phyloP scores from a whole-genome alignment of 2,113 vertebrate genomes.

The Sebastes fasciatus region DNA sequence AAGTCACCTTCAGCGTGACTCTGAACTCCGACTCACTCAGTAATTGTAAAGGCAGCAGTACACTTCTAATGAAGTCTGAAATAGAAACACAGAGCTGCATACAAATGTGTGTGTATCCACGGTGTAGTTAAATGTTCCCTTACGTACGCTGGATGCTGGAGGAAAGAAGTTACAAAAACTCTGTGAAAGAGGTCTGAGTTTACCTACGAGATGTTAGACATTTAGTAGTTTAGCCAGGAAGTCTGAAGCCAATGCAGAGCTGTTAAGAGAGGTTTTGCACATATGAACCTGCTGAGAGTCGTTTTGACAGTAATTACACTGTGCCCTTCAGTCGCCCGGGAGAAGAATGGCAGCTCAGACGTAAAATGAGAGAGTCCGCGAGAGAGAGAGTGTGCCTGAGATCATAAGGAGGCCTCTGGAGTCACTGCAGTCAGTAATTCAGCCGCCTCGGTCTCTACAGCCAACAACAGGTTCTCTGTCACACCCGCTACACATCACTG shows the following conservation, averaged over 20 bases:
- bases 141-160: background rate
- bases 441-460: constrained; percentile 3
- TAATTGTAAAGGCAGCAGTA: constrained; percentile 23
- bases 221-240: constrained; percentile 20
- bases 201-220: constrained; percentile 8
- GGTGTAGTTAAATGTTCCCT: background rate
- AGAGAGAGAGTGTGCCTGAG: constrained; percentile 17
- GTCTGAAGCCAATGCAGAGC: constrained; percentile 16
- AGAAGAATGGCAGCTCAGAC: constrained; percentile 28
- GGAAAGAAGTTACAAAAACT: background rate
- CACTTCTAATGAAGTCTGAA: constrained; percentile 41
- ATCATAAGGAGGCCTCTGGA: constrained; percentile 43
- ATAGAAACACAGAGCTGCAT: constrained; percentile 25
- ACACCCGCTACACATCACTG: constrained; percentile 30
- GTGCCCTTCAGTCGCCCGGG: constrained; percentile 37
- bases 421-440: constrained; percentile 46
- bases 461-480: constrained; percentile 39
- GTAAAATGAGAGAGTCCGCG: constrained; percentile 28
- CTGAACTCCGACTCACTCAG: constrained; percentile 15
- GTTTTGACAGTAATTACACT: constrained; percentile 47
- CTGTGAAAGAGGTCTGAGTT: background rate
- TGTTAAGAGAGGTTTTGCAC: constrained; percentile 8
- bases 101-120: constrained; percentile 28
- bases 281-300: constrained; percentile 52
- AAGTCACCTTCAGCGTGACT: constrained; percentile 49